Percentiles rank a stretch among this genome's conserved stretches.
Evolutionary conservation across 2,113 vertebrate species (phyloP).

Genomic region (Syngnathus floridae): DNA sequence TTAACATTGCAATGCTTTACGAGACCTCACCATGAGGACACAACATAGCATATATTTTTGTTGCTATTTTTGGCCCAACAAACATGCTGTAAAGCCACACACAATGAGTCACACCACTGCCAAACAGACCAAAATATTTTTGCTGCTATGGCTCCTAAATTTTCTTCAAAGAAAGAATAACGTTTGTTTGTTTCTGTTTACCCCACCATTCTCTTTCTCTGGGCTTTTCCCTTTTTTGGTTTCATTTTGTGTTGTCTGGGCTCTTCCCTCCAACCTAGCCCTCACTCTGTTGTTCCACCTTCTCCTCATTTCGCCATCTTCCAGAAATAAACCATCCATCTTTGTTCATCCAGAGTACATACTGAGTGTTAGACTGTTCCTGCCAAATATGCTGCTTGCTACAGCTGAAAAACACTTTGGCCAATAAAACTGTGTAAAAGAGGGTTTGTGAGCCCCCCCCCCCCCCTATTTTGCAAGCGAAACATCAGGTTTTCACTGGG

Average conservation of each 20-base stretch:
- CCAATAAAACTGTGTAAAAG: not conserved
- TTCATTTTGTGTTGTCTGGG: constrained; percentile 26
- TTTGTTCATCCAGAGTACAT: constrained; percentile 22
- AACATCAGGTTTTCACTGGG: not conserved
- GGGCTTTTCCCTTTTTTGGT: constrained; percentile 46
- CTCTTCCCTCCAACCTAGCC: constrained; percentile 19
- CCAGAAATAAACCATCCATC: constrained; percentile 30
- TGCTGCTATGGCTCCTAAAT: not conserved
- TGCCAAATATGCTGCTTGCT: constrained; percentile 30
- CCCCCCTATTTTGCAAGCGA: constrained; percentile 3
- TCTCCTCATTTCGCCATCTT: constrained; percentile 1
- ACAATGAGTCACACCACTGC: not conserved
- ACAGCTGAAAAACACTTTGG: not conserved
- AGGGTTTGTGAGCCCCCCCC: not conserved
- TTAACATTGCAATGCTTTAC: not conserved
- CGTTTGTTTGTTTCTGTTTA: constrained; percentile 16
- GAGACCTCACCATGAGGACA: not conserved
- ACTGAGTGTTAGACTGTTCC: constrained; percentile 2
- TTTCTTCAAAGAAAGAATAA: not conserved
- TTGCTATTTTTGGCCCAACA: not conserved
- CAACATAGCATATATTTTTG: too few relatives aligned
- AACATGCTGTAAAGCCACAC: not conserved
- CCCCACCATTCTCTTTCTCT: constrained; percentile 22
- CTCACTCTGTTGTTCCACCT: constrained; percentile 4
- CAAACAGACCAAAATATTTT: not conserved